phyloP scores from a whole-genome alignment of 1,140 invertebrate species.

The Triops cancriformis region DNA sequence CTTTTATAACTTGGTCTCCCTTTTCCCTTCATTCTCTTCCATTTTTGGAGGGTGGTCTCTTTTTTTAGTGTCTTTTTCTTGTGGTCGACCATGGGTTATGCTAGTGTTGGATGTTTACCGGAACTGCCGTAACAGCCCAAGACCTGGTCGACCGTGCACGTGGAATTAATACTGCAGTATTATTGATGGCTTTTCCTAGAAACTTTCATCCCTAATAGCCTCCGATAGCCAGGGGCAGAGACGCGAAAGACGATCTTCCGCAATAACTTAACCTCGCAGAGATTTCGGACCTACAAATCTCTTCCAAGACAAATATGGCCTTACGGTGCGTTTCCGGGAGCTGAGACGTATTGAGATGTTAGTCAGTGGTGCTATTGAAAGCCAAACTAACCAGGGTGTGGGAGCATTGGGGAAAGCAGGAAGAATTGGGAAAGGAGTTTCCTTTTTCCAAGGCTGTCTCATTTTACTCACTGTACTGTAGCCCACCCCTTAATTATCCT shows the following conservation, averaged over 20 bases:
- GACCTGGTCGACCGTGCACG: no score
- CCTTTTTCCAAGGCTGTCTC: neutral
- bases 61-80: no score
- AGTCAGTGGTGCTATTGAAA: neutral
- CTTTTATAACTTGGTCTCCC: neutral
- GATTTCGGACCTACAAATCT: neutral
- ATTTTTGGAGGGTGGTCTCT: neutral
- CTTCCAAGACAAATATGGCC: neutral
- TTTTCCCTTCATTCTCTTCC: neutral
- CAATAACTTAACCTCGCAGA: neutral
- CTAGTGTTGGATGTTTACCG: no score
- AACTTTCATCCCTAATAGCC: no score
- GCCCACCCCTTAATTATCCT: slow-evolving; percentile 8
- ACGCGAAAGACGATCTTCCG: neutral
- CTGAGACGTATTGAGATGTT: neutral
- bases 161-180: neutral
- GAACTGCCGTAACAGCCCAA: no score
- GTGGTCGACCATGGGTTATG: no score
- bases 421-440: neutral
- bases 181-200: neutral
- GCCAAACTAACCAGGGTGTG: slow-evolving; percentile 4
- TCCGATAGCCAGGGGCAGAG: no score
- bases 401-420: neutral
- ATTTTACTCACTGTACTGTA: neutral
- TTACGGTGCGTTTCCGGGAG: neutral